Base-by-base conservation (phyloP, 2,113 vertebrate species). In the Tyto alba region DNA sequence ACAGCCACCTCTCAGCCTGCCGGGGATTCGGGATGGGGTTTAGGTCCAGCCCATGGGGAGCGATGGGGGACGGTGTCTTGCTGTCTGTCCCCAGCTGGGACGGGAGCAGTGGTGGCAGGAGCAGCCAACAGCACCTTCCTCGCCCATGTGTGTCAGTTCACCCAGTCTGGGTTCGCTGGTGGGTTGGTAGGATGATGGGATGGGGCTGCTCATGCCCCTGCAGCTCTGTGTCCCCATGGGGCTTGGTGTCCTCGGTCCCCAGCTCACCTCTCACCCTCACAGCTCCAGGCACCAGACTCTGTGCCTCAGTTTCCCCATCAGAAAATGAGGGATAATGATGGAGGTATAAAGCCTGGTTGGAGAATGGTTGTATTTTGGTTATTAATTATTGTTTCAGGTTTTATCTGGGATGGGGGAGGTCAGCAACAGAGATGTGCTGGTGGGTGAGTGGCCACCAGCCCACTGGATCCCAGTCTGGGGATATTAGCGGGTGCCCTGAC, bases 101-200 rank as follows among this genome's bases (percentile, higher is more conserved):
- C 16, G 64, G 23, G 29, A 74, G 56, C 12, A 20, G 52, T 3
- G 2, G 26, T 21, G 50, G 66, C 48, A 56, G 62, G 34, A 48
- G 5, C 1, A 1, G 8, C 50, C 4, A 2, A 43, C 30, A 48
- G 3, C 30, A 26, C 17, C 26, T 60, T 47, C 53, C 27, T 95
- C 71, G 36, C 23, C 36, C 4, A 0, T 10, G 2, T 1, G 52
- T 34, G 30, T 30, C 68, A 56, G 52, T 3, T 85, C 4, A 0
- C 60, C 47, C 56, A 30, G 34, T 38, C 11, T 36, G 77, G 20
- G 13, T 26, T 79, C 3, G 0, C 25, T 67, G 32, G 11, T 40
- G 43, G 23, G 48, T 20, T 56, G 74, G 40, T 55, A 77, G 13
- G 16, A 30, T 30, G 66, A 14, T 12, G 52, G 25, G 41, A 32